These are phyloP conservation scores for Palythoa caribaeorum DNA, from an alignment of 92 coral and sea anemone genomes.

Conservation along the genomic window DNA sequence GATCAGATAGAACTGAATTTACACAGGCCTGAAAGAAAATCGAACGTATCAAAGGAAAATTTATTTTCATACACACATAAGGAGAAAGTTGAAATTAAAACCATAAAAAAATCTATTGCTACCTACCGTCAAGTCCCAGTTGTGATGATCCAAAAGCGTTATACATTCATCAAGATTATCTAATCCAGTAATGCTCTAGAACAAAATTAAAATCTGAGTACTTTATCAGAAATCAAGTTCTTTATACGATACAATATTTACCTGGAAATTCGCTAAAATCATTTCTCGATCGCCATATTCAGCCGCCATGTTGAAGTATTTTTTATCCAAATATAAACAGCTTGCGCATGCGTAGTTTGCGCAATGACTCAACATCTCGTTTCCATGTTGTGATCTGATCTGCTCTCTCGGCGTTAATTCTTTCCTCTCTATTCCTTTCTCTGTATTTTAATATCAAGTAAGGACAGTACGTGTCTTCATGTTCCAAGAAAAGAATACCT, in stretches of 20 bases:
- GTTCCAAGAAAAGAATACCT: no score
- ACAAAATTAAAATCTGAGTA: neutral
- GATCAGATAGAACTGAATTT: conserved; percentile 91
- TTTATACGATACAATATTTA: conserved; percentile 21
- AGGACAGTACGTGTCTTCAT: no score
- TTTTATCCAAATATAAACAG: conserved; percentile 39
- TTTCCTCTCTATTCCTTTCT: neutral
- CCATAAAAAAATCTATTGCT: conserved; percentile 14
- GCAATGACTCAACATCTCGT: conserved; percentile 40
- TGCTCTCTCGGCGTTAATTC: neutral
- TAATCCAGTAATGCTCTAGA: conserved; percentile 95
- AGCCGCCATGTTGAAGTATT: conserved; percentile 91
- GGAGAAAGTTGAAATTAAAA: neutral
- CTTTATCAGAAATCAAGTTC: neutral
- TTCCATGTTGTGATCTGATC: neutral
- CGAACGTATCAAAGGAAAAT: neutral
- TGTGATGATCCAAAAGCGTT: conserved; percentile 88
- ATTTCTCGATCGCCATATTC: conserved; percentile 97
- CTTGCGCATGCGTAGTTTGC: conserved; percentile 71
- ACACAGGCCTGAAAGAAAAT: conserved; percentile 81
- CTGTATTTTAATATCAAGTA: no score
- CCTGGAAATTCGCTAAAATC: conserved; percentile 99
- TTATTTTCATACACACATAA: neutral
- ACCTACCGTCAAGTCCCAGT: conserved; percentile 98
- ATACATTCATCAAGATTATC: conserved; percentile 97